Conservation (phyloP, 2,113 vertebrate species). For the Glareola pratincola region DNA sequence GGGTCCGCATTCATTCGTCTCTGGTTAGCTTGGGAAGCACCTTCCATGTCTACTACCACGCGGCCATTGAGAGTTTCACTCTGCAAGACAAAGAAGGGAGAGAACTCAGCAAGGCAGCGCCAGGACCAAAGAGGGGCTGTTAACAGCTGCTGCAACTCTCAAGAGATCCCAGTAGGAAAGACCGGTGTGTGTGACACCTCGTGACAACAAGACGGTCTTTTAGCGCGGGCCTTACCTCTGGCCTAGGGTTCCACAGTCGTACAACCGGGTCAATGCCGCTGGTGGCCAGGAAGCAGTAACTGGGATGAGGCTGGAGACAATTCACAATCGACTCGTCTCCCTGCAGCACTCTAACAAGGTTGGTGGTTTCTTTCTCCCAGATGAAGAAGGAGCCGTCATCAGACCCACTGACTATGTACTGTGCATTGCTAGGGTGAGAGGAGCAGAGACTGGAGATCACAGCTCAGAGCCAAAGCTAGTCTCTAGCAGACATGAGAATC, state of each 20-base stretch:
- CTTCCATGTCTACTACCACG: conserved; percentile 96
- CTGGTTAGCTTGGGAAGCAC: conserved; percentile 96
- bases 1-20: conserved; percentile 96
- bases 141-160: not conserved
- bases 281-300: conserved; percentile 96
- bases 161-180: not conserved
- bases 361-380: conserved; percentile 98
- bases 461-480: not conserved
- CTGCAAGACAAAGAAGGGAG: conserved; percentile 62
- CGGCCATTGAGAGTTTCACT: conserved; percentile 87
- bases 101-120: not conserved
- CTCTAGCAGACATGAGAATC: not conserved
- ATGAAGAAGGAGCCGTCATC: conserved; percentile 99
- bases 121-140: not conserved
- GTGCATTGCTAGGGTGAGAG: conserved; percentile 85
- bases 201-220: fast-evolving
- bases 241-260: conserved; percentile 93
- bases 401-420: conserved; percentile 96
- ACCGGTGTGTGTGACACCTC: fast-evolving
- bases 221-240: conserved; percentile 79
- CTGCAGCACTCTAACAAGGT: conserved; percentile 93
- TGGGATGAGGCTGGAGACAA: conserved; percentile 96
- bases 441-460: not conserved
- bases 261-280: conserved; percentile 97
- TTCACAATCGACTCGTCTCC: conserved; percentile 98